Conservation (phyloP, 2,797 vertebrate genomes). For the Melanotaenia boesemani region DNA sequence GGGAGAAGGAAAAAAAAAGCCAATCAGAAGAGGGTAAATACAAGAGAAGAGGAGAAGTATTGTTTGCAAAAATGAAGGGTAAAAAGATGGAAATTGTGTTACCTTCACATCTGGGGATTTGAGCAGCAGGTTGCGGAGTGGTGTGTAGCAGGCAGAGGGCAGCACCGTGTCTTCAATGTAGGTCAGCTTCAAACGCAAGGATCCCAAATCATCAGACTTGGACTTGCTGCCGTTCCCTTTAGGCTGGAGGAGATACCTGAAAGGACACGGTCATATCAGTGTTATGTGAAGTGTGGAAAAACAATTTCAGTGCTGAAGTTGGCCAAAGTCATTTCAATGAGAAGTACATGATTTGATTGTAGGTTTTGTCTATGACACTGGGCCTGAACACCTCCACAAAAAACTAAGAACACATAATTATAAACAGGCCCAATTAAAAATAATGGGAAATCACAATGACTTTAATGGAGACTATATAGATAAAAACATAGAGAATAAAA, state of each 20-base stretch:
- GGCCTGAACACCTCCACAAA: background rate
- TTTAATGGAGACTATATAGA: background rate
- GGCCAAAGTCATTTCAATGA: background rate
- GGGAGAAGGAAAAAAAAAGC: slow-evolving; percentile 12
- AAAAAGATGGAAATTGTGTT: slow-evolving; percentile 22
- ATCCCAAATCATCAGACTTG: slow-evolving; percentile 94
- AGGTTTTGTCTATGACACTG: background rate
- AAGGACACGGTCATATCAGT: background rate
- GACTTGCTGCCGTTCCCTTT: slow-evolving; percentile 96
- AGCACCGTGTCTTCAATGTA: slow-evolving; percentile 97
- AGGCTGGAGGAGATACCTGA: slow-evolving; percentile 96
- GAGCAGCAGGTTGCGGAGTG: slow-evolving; percentile 93
- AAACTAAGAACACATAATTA: background rate
- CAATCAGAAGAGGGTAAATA: background rate
- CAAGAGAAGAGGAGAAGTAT: slow-evolving; percentile 1
- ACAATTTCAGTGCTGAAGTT: background rate
- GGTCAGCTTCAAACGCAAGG: slow-evolving; percentile 92
- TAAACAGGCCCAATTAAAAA: background rate
- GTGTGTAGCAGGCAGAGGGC: slow-evolving; percentile 89
- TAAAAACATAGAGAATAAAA: background rate
- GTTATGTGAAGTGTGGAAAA: background rate
- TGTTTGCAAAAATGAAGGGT: background rate
- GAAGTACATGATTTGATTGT: background rate
- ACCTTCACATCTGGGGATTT: slow-evolving; percentile 96
- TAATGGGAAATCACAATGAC: background rate